Evolutionary conservation across 1,140 invertebrate species (phyloP).

Genomic region (Lepeophtheirus salmonis): DNA sequence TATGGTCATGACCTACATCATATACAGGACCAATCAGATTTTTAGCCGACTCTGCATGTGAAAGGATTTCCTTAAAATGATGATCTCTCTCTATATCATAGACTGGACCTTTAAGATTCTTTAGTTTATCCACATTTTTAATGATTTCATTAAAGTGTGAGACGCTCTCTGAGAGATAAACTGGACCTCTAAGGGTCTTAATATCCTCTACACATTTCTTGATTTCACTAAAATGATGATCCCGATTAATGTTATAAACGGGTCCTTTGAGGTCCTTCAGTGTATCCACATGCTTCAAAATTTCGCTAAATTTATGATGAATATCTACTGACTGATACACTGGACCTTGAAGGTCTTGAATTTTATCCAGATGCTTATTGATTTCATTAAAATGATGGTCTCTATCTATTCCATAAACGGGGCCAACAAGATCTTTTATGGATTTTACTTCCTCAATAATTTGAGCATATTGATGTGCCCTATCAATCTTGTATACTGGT

Average conservation of each 20-base stretch:
- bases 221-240: slow-evolving; percentile 16
- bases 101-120: slow-evolving; percentile 1
- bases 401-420: slow-evolving; percentile 4
- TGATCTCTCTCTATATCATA: slow-evolving; percentile 8
- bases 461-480: background rate
- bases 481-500: slow-evolving; percentile 2
- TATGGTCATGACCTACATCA: slow-evolving; percentile 2
- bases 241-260: slow-evolving; percentile 12
- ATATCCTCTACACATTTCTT: slow-evolving; percentile 7
- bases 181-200: slow-evolving; percentile 8
- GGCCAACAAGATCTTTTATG: background rate
- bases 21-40: slow-evolving; percentile 1
- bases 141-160: background rate
- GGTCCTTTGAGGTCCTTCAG: slow-evolving; percentile 9
- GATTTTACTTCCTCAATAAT: background rate
- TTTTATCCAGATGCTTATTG: background rate
- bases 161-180: slow-evolving; percentile 2
- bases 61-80: slow-evolving; percentile 4
- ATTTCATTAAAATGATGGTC: slow-evolving; percentile 5
- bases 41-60: background rate
- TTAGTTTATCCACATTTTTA: background rate
- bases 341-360: background rate
- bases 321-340: slow-evolving; percentile 11
- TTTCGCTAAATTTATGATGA: slow-evolving; percentile 8
- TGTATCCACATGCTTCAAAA: slow-evolving; percentile 15